Percentiles rank a stretch among this genome's conserved stretches.
Conservation (phyloP, 92 coral and sea anemone genomes). For the Epizoanthus ramosus region DNA sequence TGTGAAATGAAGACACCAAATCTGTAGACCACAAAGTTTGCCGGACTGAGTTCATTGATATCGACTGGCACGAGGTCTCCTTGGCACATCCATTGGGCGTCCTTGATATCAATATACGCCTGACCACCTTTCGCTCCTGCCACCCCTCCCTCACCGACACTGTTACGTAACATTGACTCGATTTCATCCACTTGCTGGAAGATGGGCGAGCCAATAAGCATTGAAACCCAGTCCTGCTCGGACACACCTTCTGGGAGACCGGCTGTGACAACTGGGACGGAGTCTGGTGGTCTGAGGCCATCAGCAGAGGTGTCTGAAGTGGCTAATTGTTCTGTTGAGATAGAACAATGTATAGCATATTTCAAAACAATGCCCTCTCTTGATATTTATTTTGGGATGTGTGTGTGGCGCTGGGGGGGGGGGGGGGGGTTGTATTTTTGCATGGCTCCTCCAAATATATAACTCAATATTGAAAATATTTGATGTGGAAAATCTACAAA, state of each 20-base stretch:
- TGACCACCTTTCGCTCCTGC: constrained; percentile 90
- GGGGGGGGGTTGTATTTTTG: too few species aligned
- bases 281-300: constrained; percentile 2
- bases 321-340: constrained; percentile 28
- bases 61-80: constrained; percentile 97
- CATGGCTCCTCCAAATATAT: too few species aligned
- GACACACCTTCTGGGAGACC: constrained; percentile 90
- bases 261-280: constrained; percentile 73
- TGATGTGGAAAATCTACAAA: too few species aligned
- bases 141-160: constrained; percentile 93
- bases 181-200: constrained; percentile 94
- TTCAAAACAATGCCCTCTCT: background rate
- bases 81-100: constrained; percentile 98
- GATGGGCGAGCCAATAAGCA: constrained; percentile 93
- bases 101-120: constrained; percentile 94
- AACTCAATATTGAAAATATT: too few species aligned
- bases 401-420: too few species aligned
- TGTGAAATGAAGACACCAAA: constrained; percentile 89
- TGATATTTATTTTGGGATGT: background rate
- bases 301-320: constrained; percentile 12
- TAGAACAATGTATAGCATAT: background rate
- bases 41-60: constrained; percentile 92
- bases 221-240: constrained; percentile 95
- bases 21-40: constrained; percentile 96
- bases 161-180: constrained; percentile 85